Percentiles rank a stretch among this genome's conserved stretches.
These are phyloP conservation scores for Malthinus flaveolus DNA, from an alignment of 2,888 invertebrate genomes.

Conservation along the genomic window DNA sequence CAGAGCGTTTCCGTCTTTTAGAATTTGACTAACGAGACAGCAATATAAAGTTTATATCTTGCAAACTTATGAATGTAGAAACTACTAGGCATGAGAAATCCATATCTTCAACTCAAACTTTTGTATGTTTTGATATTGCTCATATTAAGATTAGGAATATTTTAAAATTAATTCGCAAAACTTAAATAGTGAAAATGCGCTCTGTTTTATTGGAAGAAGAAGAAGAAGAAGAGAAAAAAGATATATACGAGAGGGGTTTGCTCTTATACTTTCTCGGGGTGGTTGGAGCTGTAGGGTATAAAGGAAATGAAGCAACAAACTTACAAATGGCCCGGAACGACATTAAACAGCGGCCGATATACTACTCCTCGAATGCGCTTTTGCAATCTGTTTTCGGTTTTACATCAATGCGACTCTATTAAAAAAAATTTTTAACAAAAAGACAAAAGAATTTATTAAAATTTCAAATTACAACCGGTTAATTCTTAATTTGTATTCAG, in stretches of 20 bases:
- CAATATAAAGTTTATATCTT: constrained; percentile 38
- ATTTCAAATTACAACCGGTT: constrained; percentile 3
- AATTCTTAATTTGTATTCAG: constrained; percentile 33
- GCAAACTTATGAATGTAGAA: constrained; percentile 34
- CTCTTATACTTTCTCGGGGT: constrained; percentile 22
- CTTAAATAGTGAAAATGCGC: neutral
- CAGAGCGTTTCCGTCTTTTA: constrained; percentile 36
- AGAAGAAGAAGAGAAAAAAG: constrained; percentile 13
- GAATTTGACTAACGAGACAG: constrained; percentile 36
- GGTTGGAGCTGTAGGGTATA: constrained; percentile 33
- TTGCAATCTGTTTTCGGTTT: constrained; percentile 50
- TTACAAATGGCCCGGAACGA: constrained; percentile 54
- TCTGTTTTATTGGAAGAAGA: constrained; percentile 1
- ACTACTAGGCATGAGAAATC: constrained; percentile 31
- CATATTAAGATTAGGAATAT: constrained; percentile 24
- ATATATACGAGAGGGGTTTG: constrained; percentile 17
- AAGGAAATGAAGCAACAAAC: constrained; percentile 55
- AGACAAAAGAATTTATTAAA: no score
- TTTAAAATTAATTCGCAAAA: neutral
- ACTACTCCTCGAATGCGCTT: constrained; percentile 43
- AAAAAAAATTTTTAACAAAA: constrained; percentile 9
- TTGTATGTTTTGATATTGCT: constrained; percentile 29
- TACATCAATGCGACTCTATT: constrained; percentile 45
- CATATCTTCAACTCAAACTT: constrained; percentile 30
- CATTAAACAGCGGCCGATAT: constrained; percentile 51